phyloP scores from a whole-genome alignment of 2,797 vertebrate species.

The Crenichthys baileyi region DNA sequence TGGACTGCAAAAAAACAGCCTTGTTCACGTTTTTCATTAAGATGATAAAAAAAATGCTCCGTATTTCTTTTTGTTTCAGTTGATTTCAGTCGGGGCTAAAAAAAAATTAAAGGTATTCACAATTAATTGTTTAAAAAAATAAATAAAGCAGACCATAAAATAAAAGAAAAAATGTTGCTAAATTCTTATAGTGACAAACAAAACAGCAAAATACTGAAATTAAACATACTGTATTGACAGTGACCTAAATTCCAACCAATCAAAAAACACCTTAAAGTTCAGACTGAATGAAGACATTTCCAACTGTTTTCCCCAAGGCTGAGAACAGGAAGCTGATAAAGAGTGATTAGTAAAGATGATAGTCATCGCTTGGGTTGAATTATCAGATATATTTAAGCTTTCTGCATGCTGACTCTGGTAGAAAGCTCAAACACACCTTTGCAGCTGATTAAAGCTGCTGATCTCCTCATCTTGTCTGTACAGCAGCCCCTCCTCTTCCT shows the following conservation, averaged over 20 bases:
- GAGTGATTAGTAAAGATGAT: not conserved
- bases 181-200: not conserved
- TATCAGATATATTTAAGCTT: not conserved
- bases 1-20: not conserved
- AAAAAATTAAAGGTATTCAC: not conserved
- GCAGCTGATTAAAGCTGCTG: constrained; percentile 44
- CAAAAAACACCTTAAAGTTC: not conserved
- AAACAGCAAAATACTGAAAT: not conserved
- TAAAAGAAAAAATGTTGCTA: not conserved
- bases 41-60: not conserved
- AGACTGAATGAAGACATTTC: not conserved
- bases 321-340: not conserved
- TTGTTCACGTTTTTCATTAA: not conserved
- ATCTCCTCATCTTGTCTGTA: constrained; percentile 77
- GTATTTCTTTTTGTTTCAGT: no score
- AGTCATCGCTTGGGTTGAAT: not conserved
- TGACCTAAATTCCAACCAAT: not conserved
- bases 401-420: not conserved
- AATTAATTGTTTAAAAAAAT: not conserved
- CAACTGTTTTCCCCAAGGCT: not conserved
- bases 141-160: not conserved
- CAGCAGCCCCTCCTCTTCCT: constrained; percentile 80
- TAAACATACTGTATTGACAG: not conserved
- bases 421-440: constrained; percentile 56
- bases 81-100: no score